Base-by-base conservation (phyloP, 2,888 invertebrate genomes). In the Lochmaea capreae region DNA sequence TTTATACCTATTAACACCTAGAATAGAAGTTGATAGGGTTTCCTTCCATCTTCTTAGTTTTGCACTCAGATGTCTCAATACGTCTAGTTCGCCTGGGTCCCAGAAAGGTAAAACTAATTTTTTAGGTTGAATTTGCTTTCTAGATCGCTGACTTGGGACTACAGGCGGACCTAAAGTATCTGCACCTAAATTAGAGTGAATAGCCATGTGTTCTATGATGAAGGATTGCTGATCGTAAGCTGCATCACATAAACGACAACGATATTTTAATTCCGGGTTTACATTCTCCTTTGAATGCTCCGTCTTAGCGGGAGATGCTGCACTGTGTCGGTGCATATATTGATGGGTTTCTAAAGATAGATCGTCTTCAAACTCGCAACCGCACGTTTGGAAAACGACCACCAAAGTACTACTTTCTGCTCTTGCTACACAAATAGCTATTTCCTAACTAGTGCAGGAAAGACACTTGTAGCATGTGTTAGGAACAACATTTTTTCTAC, bases 351-450 rank as follows among this genome's bases (percentile, higher is more conserved):
- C 88, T 65, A 89, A 84, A 42, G 89, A 89, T 73, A 86, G 83
- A 77, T 88, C 88, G 80, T 89, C 88, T 77, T 88, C 87, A 82
- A 89, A 89, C 82, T 89, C 89, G 83, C 89, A 89, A 74, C 89
- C 89, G 85, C 90, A 90, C 81, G 86, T 86, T 77, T 85, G 87
- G 83, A 89, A 89, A 79, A 88, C 86, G 82, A 89, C n/a, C n/a
- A n/a, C n/a, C n/a, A n/a, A n/a, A n/a, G n/a, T n/a, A n/a, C n/a
- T n/a, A n/a, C n/a, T n/a, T n/a, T n/a, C n/a, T n/a, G n/a, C n/a
- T n/a, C n/a, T n/a, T n/a, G n/a, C n/a, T n/a, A n/a, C n/a, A n/a
- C n/a, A n/a, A 22, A 22, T 22, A 22, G 22, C 3, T 22, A 22
- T 22, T 22, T 22, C 22, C 22, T 22, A 22, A 22, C 22, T 22